Evolutionary conservation across 1,140 invertebrate genomes (phyloP).

Genomic region (Acromyrmex charruanus): DNA sequence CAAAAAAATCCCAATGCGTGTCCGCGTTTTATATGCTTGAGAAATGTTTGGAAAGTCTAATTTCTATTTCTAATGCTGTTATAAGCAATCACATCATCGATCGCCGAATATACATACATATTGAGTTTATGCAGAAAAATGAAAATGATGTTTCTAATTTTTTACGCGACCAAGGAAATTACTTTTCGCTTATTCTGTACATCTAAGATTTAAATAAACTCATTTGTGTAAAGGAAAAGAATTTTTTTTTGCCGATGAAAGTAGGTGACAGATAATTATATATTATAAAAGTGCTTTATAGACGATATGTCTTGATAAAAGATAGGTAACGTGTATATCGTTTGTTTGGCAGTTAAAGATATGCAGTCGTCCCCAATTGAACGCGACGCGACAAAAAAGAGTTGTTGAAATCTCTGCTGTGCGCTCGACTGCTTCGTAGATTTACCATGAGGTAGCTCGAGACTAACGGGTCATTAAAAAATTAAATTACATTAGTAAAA

Average conservation of each 20-base stretch:
- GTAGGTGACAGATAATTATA: background rate
- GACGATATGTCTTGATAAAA: conserved; percentile 31
- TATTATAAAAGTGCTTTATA: conserved; percentile 6
- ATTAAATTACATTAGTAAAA: conserved; percentile 7
- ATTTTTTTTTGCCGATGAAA: background rate
- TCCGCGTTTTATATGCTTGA: background rate
- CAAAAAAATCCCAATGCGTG: background rate
- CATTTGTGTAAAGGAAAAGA: background rate
- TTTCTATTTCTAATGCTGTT: background rate
- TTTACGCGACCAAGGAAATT: background rate
- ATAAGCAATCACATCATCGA: conserved; percentile 1
- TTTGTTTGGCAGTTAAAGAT: conserved; percentile 43
- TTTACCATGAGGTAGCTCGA: conserved; percentile 39
- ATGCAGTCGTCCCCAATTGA: background rate
- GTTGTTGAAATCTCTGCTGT: background rate
- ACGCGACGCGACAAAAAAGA: background rate
- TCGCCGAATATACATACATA: background rate
- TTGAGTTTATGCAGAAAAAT: conserved; percentile 3
- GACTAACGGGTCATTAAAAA: conserved; percentile 19
- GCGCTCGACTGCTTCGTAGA: conserved; percentile 12
- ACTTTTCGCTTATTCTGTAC: background rate
- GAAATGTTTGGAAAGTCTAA: conserved; percentile 8
- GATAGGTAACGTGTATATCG: background rate
- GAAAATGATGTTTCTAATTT: conserved; percentile 6
- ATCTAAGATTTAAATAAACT: background rate